phyloP scores from a whole-genome alignment of 2,888 invertebrate species.

The Torymus aiolomorphi region DNA sequence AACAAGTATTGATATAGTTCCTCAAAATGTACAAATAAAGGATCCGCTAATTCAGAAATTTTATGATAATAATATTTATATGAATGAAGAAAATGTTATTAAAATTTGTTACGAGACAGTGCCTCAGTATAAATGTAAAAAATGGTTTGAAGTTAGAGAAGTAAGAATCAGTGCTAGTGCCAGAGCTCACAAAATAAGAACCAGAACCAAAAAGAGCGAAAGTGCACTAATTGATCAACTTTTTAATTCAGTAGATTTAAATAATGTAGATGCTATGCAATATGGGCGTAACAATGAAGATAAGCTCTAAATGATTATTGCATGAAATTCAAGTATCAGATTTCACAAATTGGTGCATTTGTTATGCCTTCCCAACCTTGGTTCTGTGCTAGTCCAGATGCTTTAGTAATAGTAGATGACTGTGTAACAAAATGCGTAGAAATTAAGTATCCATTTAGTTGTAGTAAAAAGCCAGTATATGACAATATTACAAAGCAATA shows the following conservation, averaged over 20 bases:
- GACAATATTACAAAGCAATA: neutral
- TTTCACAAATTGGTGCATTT: constrained; percentile 50
- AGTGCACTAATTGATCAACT: constrained; percentile 35
- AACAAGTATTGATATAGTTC: neutral
- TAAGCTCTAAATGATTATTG: constrained; percentile 46
- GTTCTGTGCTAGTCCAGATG: constrained; percentile 57
- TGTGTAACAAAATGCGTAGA: constrained; percentile 51
- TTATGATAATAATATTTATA: neutral
- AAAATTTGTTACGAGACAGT: neutral
- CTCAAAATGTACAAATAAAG: neutral
- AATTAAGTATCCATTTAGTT: constrained; percentile 58
- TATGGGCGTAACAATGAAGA: constrained; percentile 54
- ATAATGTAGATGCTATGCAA: constrained; percentile 11
- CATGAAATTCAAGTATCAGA: constrained; percentile 18
- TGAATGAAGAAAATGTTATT: neutral
- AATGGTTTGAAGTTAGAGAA: constrained; percentile 26
- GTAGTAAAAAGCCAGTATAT: constrained; percentile 30
- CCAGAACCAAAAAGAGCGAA: constrained; percentile 16
- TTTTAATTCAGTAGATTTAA: constrained; percentile 14
- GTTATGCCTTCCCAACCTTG: constrained; percentile 55
- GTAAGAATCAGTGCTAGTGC: constrained; percentile 44
- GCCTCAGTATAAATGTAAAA: neutral
- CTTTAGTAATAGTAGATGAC: constrained; percentile 54
- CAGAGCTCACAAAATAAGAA: constrained; percentile 55
- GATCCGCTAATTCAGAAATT: neutral